phyloP scores from a whole-genome alignment of 2,888 invertebrate species.

The Scrobipalpa costella region DNA sequence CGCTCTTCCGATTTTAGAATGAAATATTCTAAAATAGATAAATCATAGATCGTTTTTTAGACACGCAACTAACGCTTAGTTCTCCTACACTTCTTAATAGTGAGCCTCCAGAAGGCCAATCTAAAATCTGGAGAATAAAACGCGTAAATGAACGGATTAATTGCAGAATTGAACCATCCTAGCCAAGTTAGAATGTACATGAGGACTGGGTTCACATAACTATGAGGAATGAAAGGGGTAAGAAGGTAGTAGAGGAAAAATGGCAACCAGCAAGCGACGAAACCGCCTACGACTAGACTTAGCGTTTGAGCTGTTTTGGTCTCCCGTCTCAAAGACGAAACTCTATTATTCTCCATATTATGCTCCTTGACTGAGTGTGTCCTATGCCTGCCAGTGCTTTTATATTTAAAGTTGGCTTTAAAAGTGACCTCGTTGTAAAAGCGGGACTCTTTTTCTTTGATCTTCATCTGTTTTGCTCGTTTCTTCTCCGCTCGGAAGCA shows the following conservation, averaged over 20 bases:
- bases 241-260: slow-evolving; percentile 92
- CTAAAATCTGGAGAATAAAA: slow-evolving; percentile 94
- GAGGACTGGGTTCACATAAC: slow-evolving; percentile 82
- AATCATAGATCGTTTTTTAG: no score
- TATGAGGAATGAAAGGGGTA: slow-evolving; percentile 87
- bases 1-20: neutral
- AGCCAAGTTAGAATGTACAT: slow-evolving; percentile 92
- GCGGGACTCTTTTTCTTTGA: slow-evolving; percentile 62
- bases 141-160: slow-evolving; percentile 95
- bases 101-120: slow-evolving; percentile 92
- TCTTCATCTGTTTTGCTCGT: slow-evolving; percentile 45
- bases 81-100: slow-evolving; percentile 84
- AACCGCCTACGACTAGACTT: slow-evolving; percentile 93
- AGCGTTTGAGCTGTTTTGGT: slow-evolving; percentile 94
- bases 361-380: slow-evolving; percentile 80
- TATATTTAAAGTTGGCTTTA: slow-evolving; percentile 71
- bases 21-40: neutral
- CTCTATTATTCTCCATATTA: slow-evolving; percentile 79
- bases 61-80: slow-evolving; percentile 58
- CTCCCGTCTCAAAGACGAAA: slow-evolving; percentile 87
- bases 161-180: slow-evolving; percentile 94
- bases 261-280: slow-evolving; percentile 93
- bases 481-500: slow-evolving; percentile 66
- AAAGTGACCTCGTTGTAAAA: slow-evolving; percentile 70
- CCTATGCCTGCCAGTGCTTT: slow-evolving; percentile 65